A percentile compares a stretch with the other conserved stretches of the same genome.
These are phyloP conservation scores for Andrena flavipes DNA, from an alignment of 2,888 invertebrate species.

Conservation along the genomic window DNA sequence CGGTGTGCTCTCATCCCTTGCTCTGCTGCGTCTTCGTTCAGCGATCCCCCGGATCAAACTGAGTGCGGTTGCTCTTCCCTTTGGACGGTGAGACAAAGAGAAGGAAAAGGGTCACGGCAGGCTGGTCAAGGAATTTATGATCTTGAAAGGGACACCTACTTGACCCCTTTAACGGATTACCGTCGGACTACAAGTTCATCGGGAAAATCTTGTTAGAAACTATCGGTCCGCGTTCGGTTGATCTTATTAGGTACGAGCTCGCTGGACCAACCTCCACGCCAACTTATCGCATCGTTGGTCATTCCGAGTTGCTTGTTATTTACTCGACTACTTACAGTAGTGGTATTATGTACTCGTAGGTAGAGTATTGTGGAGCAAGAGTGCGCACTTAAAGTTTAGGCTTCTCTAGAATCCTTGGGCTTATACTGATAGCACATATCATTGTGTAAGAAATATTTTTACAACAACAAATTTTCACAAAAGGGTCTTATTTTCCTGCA, in stretches of 20 bases:
- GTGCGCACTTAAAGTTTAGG: too few relatives aligned
- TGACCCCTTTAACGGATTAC: constrained; percentile 52
- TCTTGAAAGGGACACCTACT: constrained; percentile 37
- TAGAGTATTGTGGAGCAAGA: too few relatives aligned
- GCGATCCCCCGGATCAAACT: constrained; percentile 48
- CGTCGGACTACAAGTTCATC: constrained; percentile 1
- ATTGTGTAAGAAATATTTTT: too few relatives aligned
- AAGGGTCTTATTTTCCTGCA: too few relatives aligned
- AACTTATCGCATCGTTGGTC: background rate
- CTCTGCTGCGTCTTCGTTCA: constrained; percentile 44
- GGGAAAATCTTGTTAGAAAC: constrained; percentile 17
- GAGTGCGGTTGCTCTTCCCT: constrained; percentile 38
- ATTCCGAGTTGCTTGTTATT: background rate
- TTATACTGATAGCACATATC: too few relatives aligned
- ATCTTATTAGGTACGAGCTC: constrained; percentile 31
- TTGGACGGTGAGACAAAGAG: constrained; percentile 37
- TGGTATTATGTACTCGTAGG: too few relatives aligned
- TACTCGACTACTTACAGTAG: background rate
- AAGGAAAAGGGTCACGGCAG: constrained; percentile 37
- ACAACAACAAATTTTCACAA: too few relatives aligned
- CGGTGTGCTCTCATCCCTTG: constrained; percentile 35
- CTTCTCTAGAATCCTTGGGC: too few relatives aligned
- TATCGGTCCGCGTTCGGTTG: background rate
- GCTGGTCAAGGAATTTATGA: constrained; percentile 40
- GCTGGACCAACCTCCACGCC: background rate